A percentile compares a stretch with the other conserved stretches of the same genome.
phyloP scores from a whole-genome alignment of 92 coral and sea anemone genomes.

The Epizoanthus ramosus region DNA sequence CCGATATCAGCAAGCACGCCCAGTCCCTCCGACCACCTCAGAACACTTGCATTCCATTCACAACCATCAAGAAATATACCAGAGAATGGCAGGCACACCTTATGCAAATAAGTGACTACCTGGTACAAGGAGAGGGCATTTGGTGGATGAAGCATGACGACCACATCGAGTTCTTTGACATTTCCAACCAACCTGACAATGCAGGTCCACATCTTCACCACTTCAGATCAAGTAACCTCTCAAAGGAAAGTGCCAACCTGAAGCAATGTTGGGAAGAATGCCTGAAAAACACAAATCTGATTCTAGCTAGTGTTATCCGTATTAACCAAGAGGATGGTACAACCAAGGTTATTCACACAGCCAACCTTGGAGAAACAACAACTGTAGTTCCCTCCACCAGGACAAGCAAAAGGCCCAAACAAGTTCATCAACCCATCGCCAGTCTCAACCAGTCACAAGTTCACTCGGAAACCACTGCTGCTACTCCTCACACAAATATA shows the following conservation, averaged over 20 bases:
- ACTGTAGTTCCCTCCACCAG: too few species aligned
- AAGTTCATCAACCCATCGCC: too few species aligned
- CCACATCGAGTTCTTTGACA: constrained; percentile 66
- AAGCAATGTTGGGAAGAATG: constrained; percentile 48
- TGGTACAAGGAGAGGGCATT: constrained; percentile 55
- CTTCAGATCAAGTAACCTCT: constrained; percentile 47
- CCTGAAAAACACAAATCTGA: neutral
- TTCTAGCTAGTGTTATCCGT: constrained; percentile 28
- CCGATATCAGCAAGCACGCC: constrained; percentile 13
- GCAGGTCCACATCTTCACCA: constrained; percentile 58
- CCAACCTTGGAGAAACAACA: too few species aligned
- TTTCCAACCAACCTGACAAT: constrained; percentile 8
- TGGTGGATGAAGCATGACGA: constrained; percentile 71
- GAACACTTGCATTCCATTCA: neutral
- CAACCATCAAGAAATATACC: neutral
- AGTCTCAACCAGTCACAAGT: too few species aligned
- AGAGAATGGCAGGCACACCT: constrained; percentile 14
- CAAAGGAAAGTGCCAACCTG: constrained; percentile 43
- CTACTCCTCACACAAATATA: too few species aligned
- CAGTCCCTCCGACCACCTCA: neutral
- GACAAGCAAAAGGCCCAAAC: too few species aligned
- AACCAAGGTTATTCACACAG: too few species aligned
- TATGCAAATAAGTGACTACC: constrained; percentile 2
- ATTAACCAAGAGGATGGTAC: too few species aligned
- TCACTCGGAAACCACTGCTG: too few species aligned